phyloP scores from a whole-genome alignment of 2,888 invertebrate genomes.

The Pachydiplax longipennis region DNA sequence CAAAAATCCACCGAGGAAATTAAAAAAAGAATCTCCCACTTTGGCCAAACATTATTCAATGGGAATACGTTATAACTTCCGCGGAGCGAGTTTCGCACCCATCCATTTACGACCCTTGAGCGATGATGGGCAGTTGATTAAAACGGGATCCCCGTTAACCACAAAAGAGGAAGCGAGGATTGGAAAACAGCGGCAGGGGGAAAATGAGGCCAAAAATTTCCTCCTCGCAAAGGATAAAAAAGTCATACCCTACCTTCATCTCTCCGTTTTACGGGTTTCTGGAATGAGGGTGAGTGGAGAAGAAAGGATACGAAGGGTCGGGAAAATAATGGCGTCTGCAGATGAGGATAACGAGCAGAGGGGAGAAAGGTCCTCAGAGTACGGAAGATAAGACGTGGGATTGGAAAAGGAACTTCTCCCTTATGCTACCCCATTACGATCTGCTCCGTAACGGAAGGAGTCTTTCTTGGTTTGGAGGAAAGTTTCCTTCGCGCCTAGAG shows the following conservation, averaged over 20 bases:
- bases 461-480: too few species aligned
- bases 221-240: neutral
- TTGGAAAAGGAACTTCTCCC: neutral
- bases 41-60: too few species aligned
- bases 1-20: too few species aligned
- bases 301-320: neutral
- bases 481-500: too few species aligned
- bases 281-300: neutral
- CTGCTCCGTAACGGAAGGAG: too few species aligned
- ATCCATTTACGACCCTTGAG: neutral
- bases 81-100: too few species aligned
- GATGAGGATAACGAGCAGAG: neutral
- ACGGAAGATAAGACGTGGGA: neutral
- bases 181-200: neutral
- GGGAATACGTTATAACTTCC: too few species aligned
- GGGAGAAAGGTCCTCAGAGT: neutral
- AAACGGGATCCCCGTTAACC: neutral
- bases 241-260: neutral
- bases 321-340: neutral
- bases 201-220: neutral
- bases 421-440: neutral
- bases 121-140: neutral
- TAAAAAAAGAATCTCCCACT: too few species aligned
- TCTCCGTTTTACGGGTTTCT: neutral
- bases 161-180: neutral